phyloP scores from a whole-genome alignment of 1,140 invertebrate genomes.

The Gonatopus flavifemur region DNA sequence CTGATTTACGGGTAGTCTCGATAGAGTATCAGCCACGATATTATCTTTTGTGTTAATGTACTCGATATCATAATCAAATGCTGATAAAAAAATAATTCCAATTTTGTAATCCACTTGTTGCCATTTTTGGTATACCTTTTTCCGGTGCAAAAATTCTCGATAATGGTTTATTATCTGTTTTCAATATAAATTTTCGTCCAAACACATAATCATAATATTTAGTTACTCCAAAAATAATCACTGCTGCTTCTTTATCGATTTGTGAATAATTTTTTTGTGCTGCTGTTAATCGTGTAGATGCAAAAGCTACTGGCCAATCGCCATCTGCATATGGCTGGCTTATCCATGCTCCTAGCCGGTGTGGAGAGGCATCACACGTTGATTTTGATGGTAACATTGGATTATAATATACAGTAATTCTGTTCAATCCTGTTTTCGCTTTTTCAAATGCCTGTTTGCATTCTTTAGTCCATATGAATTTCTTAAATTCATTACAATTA shows the following conservation, averaged over 20 bases:
- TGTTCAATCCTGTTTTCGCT: not conserved
- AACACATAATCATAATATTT: slow-evolving; percentile 44
- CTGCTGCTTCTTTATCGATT: slow-evolving; percentile 4
- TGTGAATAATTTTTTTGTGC: slow-evolving; percentile 4
- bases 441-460: too few relatives aligned
- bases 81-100: slow-evolving; percentile 14
- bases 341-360: slow-evolving; percentile 7
- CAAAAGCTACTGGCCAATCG: slow-evolving; percentile 8
- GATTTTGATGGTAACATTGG: slow-evolving; percentile 2
- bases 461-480: slow-evolving; percentile 6
- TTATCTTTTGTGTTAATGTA: slow-evolving; percentile 6
- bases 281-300: not conserved
- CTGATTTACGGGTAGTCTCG: not conserved
- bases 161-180: slow-evolving; percentile 40
- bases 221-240: slow-evolving; percentile 9
- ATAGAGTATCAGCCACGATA: slow-evolving; percentile 8
- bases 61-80: slow-evolving; percentile 12
- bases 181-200: slow-evolving; percentile 32
- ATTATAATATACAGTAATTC: slow-evolving; percentile 3
- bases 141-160: slow-evolving; percentile 26
- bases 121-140: slow-evolving; percentile 12
- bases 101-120: slow-evolving; percentile 15
- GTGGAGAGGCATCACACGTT: slow-evolving; percentile 10
- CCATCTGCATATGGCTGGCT: slow-evolving; percentile 11
- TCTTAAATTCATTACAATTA: not conserved